Evolutionary conservation across 1,140 invertebrate species (phyloP).

Genomic region (Trachelipus rathkii): DNA sequence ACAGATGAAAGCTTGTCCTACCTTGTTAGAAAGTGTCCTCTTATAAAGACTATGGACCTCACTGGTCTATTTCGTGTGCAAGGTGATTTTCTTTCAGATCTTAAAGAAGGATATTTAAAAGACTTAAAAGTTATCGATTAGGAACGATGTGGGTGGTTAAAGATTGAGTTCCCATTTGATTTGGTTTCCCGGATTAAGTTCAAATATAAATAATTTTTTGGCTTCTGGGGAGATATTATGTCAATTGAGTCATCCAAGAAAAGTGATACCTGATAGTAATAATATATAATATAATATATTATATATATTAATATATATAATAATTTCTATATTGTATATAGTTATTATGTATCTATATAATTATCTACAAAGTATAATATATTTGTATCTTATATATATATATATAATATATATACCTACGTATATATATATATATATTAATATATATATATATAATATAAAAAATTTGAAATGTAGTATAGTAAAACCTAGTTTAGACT

Average conservation of each 20-base stretch:
- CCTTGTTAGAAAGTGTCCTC: neutral
- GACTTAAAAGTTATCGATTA: neutral
- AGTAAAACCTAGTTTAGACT: too few species aligned
- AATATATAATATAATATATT: too few species aligned
- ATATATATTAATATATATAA: too few species aligned
- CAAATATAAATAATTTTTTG: neutral
- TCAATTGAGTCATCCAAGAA: neutral
- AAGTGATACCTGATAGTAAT: too few species aligned
- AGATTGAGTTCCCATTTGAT: neutral
- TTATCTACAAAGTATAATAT: too few species aligned
- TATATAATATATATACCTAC: too few species aligned
- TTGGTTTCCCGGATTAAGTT: neutral
- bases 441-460: too few species aligned
- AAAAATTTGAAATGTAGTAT: too few species aligned
- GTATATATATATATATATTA: too few species aligned
- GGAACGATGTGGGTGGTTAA: neutral
- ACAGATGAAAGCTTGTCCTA: neutral
- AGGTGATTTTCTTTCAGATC: neutral
- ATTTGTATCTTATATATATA: too few species aligned
- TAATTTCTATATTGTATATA: too few species aligned
- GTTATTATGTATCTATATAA: too few species aligned
- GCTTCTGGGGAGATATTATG: neutral
- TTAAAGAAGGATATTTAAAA: neutral
- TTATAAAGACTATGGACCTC: neutral
- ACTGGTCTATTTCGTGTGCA: neutral